Evolutionary conservation across 2,888 invertebrate species (phyloP).

Genomic region (Apotomis betuletana): DNA sequence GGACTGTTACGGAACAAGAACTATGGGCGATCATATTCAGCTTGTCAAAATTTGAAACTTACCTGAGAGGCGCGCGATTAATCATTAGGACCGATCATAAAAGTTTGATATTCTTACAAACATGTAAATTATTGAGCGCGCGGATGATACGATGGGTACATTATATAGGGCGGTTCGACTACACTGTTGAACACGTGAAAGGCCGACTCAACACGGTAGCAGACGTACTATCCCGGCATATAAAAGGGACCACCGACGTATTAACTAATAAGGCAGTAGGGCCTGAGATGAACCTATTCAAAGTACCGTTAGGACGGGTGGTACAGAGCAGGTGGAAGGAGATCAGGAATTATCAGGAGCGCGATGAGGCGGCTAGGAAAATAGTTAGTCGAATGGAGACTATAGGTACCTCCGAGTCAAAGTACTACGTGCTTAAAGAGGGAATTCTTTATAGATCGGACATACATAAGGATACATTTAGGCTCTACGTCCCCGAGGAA

Average conservation of each 20-base stretch:
- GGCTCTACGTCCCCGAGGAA: not conserved
- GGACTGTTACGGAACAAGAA: too few species aligned
- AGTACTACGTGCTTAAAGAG: not conserved
- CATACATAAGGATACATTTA: constrained; percentile 9
- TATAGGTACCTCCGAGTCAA: too few species aligned
- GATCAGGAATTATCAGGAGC: not conserved
- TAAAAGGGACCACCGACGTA: not conserved
- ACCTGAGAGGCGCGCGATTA: too few species aligned
- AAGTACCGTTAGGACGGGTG: too few species aligned
- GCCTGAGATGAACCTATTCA: not conserved
- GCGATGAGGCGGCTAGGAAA: not conserved
- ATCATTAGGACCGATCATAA: too few species aligned
- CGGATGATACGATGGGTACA: constrained; percentile 4
- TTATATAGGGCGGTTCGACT: constrained; percentile 13
- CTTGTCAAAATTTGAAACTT: too few species aligned
- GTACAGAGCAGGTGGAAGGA: not conserved
- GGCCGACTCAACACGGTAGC: not conserved
- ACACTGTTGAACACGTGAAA: not conserved
- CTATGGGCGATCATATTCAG: too few species aligned
- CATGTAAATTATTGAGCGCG: constrained; percentile 6
- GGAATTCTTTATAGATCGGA: not conserved
- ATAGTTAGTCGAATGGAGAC: not conserved
- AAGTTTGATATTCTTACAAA: too few species aligned
- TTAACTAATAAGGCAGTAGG: not conserved
- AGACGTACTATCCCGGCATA: constrained; percentile 3